A percentile compares a stretch with the other conserved stretches of the same genome.
Evolutionary conservation across 2,888 invertebrate genomes (phyloP).

Genomic region (Lithophane semibrunnea): DNA sequence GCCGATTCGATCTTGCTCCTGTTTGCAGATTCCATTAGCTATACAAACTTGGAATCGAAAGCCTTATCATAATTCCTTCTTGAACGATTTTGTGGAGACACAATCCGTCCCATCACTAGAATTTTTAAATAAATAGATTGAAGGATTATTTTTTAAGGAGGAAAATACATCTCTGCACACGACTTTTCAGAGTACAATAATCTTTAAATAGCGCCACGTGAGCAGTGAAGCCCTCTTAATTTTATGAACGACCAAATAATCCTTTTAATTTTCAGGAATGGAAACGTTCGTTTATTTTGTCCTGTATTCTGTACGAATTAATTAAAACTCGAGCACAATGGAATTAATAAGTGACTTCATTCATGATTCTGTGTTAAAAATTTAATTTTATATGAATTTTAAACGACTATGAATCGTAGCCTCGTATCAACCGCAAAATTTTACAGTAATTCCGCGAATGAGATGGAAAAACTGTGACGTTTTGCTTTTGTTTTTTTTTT

Average conservation of each 20-base stretch:
- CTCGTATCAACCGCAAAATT: not conserved
- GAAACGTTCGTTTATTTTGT: conserved; percentile 39
- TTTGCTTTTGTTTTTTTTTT: not conserved
- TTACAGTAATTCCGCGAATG: not conserved
- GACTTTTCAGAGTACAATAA: conserved; percentile 16
- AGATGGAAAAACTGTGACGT: not conserved
- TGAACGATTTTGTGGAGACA: conserved; percentile 50
- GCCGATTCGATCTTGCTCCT: conserved; percentile 76
- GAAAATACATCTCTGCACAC: conserved; percentile 12
- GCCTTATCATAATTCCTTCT: conserved; percentile 65
- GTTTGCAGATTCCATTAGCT: conserved; percentile 78
- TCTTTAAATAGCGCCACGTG: conserved; percentile 6
- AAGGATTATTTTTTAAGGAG: not conserved
- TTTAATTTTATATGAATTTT: conserved; percentile 14
- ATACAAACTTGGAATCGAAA: conserved; percentile 68
- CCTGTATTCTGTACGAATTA: conserved; percentile 30
- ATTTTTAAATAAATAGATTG: conserved; percentile 19
- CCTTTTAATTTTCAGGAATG: conserved; percentile 45
- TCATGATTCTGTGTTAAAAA: conserved; percentile 3
- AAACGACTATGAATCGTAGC: not conserved
- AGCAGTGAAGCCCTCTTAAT: conserved; percentile 33
- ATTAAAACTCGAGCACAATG: conserved; percentile 26
- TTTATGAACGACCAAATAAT: conserved; percentile 38
- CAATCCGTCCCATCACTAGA: conserved; percentile 21
- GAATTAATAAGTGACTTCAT: conserved; percentile 41